Percentiles rank a stretch among this genome's conserved stretches.
phyloP scores from a whole-genome alignment of 2,888 invertebrate genomes.

The Erebia palarica region DNA sequence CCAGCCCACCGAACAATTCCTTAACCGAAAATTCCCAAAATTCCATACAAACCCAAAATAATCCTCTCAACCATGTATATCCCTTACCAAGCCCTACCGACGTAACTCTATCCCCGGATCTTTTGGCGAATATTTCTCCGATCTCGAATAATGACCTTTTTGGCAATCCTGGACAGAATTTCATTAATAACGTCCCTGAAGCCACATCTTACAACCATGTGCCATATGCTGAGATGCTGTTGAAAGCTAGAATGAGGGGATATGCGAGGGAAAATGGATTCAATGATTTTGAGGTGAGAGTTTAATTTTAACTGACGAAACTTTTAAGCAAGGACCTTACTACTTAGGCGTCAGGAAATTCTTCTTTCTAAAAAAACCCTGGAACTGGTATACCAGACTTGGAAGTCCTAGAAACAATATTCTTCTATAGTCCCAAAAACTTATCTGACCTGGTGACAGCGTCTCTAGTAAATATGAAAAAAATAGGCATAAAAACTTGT shows the following conservation, averaged over 20 bases:
- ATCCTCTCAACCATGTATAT: conserved; percentile 46
- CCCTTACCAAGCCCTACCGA: conserved; percentile 12
- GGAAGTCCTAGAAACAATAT: no score
- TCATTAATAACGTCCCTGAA: conserved; percentile 26
- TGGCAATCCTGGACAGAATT: background rate
- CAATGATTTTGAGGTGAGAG: conserved; percentile 61
- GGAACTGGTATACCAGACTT: no score
- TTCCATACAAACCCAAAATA: conserved; percentile 44
- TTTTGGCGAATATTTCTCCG: background rate
- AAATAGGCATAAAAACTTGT: no score
- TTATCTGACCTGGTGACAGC: no score
- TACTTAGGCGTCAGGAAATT: no score
- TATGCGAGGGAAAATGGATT: conserved; percentile 46
- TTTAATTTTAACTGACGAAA: background rate
- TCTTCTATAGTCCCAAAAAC: no score
- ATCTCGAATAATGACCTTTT: conserved; percentile 1
- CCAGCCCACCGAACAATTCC: conserved; percentile 48
- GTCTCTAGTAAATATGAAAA: no score
- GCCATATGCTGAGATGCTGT: conserved; percentile 47
- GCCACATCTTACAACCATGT: conserved; percentile 37
- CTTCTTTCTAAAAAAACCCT: no score
- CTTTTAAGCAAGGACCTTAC: background rate
- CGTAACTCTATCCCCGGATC: background rate
- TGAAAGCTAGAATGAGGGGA: conserved; percentile 37
- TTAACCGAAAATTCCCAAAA: conserved; percentile 46